Evolutionary conservation across 1,140 invertebrate genomes (phyloP), one percentile per base, ranked within the genome.

Genomic region (Neelides sp.): DNA sequence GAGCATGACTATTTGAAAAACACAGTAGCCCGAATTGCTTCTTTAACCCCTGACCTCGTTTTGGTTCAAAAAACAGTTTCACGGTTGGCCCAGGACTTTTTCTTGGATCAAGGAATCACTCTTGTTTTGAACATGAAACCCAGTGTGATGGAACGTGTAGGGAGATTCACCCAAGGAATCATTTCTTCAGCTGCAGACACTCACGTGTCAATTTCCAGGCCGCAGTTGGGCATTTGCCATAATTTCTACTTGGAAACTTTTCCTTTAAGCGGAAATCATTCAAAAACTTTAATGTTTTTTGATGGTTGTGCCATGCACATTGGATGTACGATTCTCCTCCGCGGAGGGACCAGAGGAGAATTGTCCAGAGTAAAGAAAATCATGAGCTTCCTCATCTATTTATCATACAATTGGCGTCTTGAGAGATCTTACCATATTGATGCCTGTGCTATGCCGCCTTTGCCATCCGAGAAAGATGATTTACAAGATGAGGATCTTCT

Each of bases 261-360:
- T 63, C 63, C 64, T 2, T 61, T 75, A 12, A 40, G 36, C 13
- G 71, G 70, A 63, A 76, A 77, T 71, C 62, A 63, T 52, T 65
- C 68, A 2, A 96, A 95, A 74, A 91, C 85, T 0, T 65, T 96
- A 1, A 89, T 96, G 85, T 86, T 87, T 57, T 84, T 98, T 59
- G 92, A 96, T 68, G 88, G 90, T 1, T 88, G 91, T 63, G 77
- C 80, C 0, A 77, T 83, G 1, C 77, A 88, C 59, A 71, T 93
- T 1, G 91, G 91, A 0, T 90, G 86, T 62, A 92, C 91, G 1
- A 81, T 98, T 26, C 64, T 95, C 5, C 65, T 98, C 1, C 75
- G 89, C 27, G 93, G 93, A 0, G 82, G 76, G 3, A 74, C 76
- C 0, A 68, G 78, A 42, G 64, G 69, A 7, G 92, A 98, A 67